These are phyloP conservation scores for Heterodera filipjevi DNA, from an alignment of 2,888 invertebrate genomes.

Conservation along the genomic window DNA sequence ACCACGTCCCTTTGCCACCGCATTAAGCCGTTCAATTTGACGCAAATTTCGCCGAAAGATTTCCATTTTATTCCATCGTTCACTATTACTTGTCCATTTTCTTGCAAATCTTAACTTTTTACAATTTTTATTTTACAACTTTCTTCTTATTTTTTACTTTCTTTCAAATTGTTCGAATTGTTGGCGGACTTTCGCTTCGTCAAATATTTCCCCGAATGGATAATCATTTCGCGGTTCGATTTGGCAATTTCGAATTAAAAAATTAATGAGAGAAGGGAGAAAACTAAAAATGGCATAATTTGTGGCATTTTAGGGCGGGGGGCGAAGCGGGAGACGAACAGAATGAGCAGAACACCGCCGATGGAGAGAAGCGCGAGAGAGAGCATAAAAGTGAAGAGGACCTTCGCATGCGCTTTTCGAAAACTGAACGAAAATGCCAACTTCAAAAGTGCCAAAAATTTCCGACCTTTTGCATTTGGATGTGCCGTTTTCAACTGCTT, in stretches of 20 bases:
- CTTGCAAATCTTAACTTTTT: not conserved
- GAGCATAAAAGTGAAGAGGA: not conserved
- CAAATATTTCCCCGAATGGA: not conserved
- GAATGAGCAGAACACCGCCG: not conserved
- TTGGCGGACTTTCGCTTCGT: not conserved
- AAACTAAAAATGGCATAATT: not conserved
- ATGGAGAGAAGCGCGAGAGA: not conserved
- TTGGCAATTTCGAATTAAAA: not conserved
- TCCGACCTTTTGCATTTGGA: not conserved
- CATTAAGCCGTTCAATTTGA: slow-evolving; percentile 31
- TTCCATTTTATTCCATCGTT: not conserved
- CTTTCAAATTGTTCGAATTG: slow-evolving; percentile 11
- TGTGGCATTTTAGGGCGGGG: not conserved
- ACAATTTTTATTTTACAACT: not conserved
- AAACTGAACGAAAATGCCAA: not conserved
- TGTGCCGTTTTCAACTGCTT: not conserved
- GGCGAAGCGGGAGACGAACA: not conserved
- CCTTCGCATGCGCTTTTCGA: not conserved
- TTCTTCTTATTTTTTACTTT: not conserved
- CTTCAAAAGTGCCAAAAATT: not conserved
- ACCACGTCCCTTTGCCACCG: slow-evolving; percentile 19
- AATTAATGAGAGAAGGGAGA: not conserved
- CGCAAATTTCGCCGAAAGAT: slow-evolving; percentile 14
- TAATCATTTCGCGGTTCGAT: not conserved
- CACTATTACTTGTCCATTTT: not conserved